Evolutionary conservation across 1,140 invertebrate genomes (phyloP), one percentile per base, ranked within the genome.

Genomic region (Pogonognathellus flavescens): DNA sequence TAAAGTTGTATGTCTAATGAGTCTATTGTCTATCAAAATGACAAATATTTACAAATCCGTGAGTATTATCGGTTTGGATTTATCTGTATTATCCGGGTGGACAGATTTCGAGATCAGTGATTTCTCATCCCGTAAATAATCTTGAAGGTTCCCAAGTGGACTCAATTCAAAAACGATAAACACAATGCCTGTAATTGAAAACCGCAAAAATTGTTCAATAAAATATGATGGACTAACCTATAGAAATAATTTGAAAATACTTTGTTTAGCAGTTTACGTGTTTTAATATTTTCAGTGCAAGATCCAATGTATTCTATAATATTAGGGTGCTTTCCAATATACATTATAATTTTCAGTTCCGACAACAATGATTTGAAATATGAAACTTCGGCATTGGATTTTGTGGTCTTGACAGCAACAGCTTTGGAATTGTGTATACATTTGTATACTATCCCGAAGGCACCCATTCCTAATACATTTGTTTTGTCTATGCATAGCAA

Each of bases 281-380:
- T 22, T 11, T 62, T 25, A 5, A 62, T 62, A 11, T 62, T 62
- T 22, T 8, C 60, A 7, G 60, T 62, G 8, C 18, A 62, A 1
- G 18, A 25, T 25, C 60, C 60, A 7, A 62, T 13, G 9, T 7
- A 62, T 0, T 62, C 60, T 3, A 62, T 18, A 62, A 62, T 62
- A 20, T 62, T 5, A 1, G 18, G 18, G 10, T 62, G 60, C 18
- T 62, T 62, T 8, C 18, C 60, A 22, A 62, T 22, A 8, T 62
- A 62, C 60, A 62, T 62, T 18, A 62, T 62, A 4, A 62, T 18
- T 25, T 62, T 62, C 7, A 62, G 20, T 53, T 82, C 80, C 18
- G 22, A 31, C 52, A 82, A 57, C 1, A 82, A 18, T 3, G 49
- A n/a, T 31, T 82, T 82, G 1, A 82, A 82, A 14, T 53, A 57